Base-by-base conservation (phyloP, 1,140 invertebrate genomes). In the Zeugodacus cucurbitae region DNA sequence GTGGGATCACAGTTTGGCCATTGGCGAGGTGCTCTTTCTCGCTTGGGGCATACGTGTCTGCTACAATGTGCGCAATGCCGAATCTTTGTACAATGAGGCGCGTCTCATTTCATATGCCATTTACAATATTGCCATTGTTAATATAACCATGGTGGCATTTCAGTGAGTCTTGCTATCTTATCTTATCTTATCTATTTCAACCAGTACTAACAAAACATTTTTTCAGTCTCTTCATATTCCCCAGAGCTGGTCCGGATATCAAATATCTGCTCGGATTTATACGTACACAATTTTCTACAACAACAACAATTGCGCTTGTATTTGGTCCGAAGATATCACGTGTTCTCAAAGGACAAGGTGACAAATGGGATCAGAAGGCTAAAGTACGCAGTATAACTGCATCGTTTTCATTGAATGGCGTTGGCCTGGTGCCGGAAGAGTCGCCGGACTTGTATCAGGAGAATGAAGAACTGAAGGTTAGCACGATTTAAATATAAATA, bases 41-140 rank as follows among this genome's bases (percentile, higher is more conserved):
- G 95, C 97, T 29, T 98, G 97, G 96, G 98, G 98, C 34, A 97
- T 98, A 14, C 95, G 96, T 87, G 97, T 99, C 8, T 98, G 98
- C 92, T 97, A 98, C 93, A 97, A 97, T 88, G 97, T 98, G 0
- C 94, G 98, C 59, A 98, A 98, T 92, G 98, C 98, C 0, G 97
- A 98, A 92, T 98, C 97, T 85, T 94, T 98, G 20, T 98, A 98
- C 94, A 98, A 98, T 93, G 98, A 99, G 94, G 98, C 98, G 7
- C 95, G 97, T 91, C 95, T 98, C 88, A 98, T 98, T 90, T 98
- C 97, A 62, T 98, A 97, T 94, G 97, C 98, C 10, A 98, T 98
- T 87, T 98, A 99, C 94, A 98, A 98, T 93, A 98, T 98, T 89
- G 97, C 98, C 87, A 95, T 97, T 78, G 97, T 98, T 89, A 98